These are phyloP conservation scores for Drosophila pectinifera DNA, from an alignment of 1,140 invertebrate genomes.

Conservation along the genomic window DNA sequence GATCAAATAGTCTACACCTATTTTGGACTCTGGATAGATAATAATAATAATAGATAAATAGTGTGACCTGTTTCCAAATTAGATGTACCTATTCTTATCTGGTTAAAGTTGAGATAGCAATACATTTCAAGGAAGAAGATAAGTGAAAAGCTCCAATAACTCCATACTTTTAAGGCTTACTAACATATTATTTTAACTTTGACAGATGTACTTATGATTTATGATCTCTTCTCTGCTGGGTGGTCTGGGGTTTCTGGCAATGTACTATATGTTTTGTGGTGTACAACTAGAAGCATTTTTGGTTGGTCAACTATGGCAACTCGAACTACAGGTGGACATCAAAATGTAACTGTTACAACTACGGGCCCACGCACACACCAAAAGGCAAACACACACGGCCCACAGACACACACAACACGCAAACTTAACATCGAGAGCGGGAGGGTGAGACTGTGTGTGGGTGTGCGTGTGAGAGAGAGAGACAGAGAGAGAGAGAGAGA, in stretches of 20 bases:
- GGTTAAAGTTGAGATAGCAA: no score
- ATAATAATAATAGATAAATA: no score
- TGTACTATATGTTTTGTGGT: conserved; percentile 9
- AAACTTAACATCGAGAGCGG: conserved; percentile 35
- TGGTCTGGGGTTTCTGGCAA: conserved; percentile 1
- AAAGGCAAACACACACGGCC: conserved; percentile 26
- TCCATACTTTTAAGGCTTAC: no score
- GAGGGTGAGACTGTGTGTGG: conserved; percentile 21
- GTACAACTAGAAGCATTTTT: conserved; percentile 74
- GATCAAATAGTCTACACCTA: background rate
- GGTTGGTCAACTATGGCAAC: conserved; percentile 70
- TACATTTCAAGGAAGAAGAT: background rate
- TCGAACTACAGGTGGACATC: conserved; percentile 72
- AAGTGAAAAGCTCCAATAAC: no score
- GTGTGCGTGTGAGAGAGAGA: conserved; percentile 13
- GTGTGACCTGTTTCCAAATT: background rate
- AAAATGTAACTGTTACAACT: conserved; percentile 70
- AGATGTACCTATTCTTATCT: background rate
- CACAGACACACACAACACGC: conserved; percentile 41
- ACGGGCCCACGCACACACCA: conserved; percentile 52
- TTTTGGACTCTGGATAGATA: background rate
- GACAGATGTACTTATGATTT: no score
- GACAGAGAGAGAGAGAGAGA: conserved; percentile 20
- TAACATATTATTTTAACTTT: no score
- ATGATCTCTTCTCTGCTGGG: conserved; percentile 15